phyloP scores from a whole-genome alignment of 2,797 vertebrate genomes.

The Danio albolineatus region DNA sequence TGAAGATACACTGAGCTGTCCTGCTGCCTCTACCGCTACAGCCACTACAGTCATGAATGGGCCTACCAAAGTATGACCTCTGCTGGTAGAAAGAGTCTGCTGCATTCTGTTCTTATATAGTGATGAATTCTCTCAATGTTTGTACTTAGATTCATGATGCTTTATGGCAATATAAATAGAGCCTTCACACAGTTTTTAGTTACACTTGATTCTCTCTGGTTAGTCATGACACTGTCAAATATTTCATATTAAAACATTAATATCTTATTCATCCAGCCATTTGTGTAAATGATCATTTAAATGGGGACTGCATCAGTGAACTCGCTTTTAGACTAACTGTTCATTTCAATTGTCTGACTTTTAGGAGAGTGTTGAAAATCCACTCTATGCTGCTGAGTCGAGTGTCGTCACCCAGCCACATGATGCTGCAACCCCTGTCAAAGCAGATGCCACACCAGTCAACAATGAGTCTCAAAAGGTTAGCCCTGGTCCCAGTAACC shows the following conservation, averaged over 20 bases:
- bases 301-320: neutral
- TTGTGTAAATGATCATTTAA: neutral
- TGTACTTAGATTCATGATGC: neutral
- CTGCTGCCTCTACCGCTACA: neutral
- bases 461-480: constrained; percentile 51
- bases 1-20: constrained; percentile 24
- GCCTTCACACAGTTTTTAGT: neutral
- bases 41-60: constrained; percentile 37
- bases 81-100: neutral
- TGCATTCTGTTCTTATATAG: neutral
- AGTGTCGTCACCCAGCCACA: constrained; percentile 25
- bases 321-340: neutral
- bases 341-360: constrained; percentile 6
- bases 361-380: constrained; percentile 68
- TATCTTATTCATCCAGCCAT: neutral
- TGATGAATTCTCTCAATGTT: neutral
- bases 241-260: neutral
- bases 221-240: too few relatives aligned
- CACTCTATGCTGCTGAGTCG: constrained; percentile 64
- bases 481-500: constrained; percentile 26
- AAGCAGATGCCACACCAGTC: constrained; percentile 21
- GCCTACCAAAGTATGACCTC: constrained; percentile 63
- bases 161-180: neutral
- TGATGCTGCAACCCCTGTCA: neutral
- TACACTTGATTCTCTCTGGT: too few relatives aligned